Percentiles rank a stretch among this genome's conserved stretches.
phyloP scores from a whole-genome alignment of 1,140 invertebrate genomes.

The Lethocerus indicus region DNA sequence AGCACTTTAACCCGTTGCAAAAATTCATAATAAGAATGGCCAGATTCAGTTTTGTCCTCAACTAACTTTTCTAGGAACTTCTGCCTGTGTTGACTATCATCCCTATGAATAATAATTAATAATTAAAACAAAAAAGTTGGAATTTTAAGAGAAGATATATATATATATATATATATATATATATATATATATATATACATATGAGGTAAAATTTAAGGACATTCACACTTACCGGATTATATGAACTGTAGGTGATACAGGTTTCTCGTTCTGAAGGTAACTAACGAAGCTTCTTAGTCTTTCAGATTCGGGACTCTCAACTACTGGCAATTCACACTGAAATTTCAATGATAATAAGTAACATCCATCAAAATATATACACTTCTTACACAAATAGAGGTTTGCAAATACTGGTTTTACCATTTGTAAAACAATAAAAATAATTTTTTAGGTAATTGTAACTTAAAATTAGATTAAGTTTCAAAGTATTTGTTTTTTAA shows the following conservation, averaged over 20 bases:
- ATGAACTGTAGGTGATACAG: conserved; percentile 56
- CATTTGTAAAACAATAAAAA: neutral
- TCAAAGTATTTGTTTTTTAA: too few species aligned
- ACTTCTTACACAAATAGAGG: neutral
- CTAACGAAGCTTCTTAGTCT: conserved; percentile 64
- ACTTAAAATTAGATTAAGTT: too few species aligned
- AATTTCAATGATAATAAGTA: conserved; percentile 18
- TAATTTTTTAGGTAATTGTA: too few species aligned
- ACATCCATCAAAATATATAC: conserved; percentile 4
- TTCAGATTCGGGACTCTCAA: conserved; percentile 59
- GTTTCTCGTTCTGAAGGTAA: conserved; percentile 69
- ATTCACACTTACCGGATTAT: conserved; percentile 53
- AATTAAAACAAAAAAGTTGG: neutral
- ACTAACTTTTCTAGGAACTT: conserved; percentile 78
- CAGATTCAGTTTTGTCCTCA: conserved; percentile 85
- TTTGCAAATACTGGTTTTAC: neutral
- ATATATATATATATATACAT: neutral
- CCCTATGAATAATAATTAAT: conserved; percentile 33
- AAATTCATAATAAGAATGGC: conserved; percentile 95
- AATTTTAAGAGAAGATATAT: neutral
- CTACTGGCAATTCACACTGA: conserved; percentile 56
- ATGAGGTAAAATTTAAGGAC: neutral
- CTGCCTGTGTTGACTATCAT: conserved; percentile 68
- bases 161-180: neutral
- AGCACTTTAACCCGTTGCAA: conserved; percentile 87